Base-by-base conservation (phyloP, 2,113 vertebrate genomes). In the Spilogale gracilis region DNA sequence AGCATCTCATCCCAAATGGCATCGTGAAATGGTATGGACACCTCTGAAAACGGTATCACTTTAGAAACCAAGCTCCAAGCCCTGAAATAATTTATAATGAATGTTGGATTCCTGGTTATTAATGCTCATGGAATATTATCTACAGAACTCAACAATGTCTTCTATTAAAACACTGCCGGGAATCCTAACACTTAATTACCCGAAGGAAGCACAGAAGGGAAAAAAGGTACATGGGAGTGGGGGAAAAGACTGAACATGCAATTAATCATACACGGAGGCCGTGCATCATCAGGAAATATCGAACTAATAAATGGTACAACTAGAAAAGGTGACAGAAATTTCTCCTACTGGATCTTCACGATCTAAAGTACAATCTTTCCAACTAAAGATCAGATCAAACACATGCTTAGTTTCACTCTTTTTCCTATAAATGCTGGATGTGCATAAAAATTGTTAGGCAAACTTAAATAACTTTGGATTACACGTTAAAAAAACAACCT, bases 21-120 rank as follows among this genome's bases (percentile, higher is more conserved):
- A 16, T 0, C 27, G 60, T 1, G n/a, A 25, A 52, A 30, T 1
- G 3, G 5, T 2, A 32, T 13, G 9, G 50, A 23, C 6, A 78
- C 27, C 89, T 17, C 13, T 25, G 25, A 52, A 25, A 43, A 65
- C 3, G 52, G 60, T 12, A 0, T 27, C 27, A 18, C n/a, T 71
- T 69, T 20, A 89, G 84, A 54, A 58, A 45, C 27, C 71, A 86
- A 56, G 63, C 10, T 50, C 63, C 56, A 73, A 65, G 38, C 32
- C 73, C 63, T 32, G 63, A 79, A 56, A 30, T 17, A 9, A 38
- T 7, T 0, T 25, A 30, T 63, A 43, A 69, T 6, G 43, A 38
- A 71, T 45, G 69, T 25, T 18, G 61, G 56, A 63, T 8, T 48
- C 67, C 30, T 74, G 25, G n/a, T 4, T 14, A 67, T 21, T 5